Evolutionary conservation across 2,113 vertebrate genomes (phyloP), one percentile per base, ranked within the genome.

Genomic region (Rhadina sibilatrix): DNA sequence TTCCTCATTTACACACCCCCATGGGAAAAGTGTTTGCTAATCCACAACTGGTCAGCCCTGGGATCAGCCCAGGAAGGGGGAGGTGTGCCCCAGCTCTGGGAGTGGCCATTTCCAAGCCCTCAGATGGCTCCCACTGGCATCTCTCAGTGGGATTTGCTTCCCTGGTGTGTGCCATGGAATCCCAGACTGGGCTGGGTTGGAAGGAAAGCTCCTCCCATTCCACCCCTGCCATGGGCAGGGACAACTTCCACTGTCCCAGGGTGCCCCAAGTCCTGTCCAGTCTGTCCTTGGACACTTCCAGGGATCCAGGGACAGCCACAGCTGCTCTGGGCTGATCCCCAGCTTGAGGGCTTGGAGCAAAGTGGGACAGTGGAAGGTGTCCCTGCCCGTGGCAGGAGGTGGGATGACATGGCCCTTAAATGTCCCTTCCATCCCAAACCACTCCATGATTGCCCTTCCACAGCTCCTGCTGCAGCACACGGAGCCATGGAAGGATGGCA

Each of bases 221-320:
- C 37, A 27, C 2, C 15, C 18, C 31, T 42, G 31, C 59, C 42
- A 19, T 2, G 59, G 35, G 18, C 68, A 81, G 44, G 33, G 33
- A 66, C 44, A 52, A 8, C 33, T 59, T 0, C n/a, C 66, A 56
- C 35, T 4, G 0, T 11, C 31, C 85, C 66, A 64, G 33, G 16
- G 0, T 46, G n/a, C 53, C 66, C 60, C 46, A 27, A 88, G 50
- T 30, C 66, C 35, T 0, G 1, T 64, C 50, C 66, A 60, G 0
- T 8, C 50, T 33, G 44, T 12, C 37, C 31, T 50, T 6, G 38
- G 30, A 0, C 38, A 47, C 20, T 75, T 0, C n/a, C 69, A 89
- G 61, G 46, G 78, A 65, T 40, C 40, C 49, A 74, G n/a, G n/a
- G n/a, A n/a, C n/a, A n/a, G 79, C 33, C 47, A 31, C 38, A 44